Conservation (phyloP, 2,797 vertebrate genomes). For the Neostethus bicornis region DNA sequence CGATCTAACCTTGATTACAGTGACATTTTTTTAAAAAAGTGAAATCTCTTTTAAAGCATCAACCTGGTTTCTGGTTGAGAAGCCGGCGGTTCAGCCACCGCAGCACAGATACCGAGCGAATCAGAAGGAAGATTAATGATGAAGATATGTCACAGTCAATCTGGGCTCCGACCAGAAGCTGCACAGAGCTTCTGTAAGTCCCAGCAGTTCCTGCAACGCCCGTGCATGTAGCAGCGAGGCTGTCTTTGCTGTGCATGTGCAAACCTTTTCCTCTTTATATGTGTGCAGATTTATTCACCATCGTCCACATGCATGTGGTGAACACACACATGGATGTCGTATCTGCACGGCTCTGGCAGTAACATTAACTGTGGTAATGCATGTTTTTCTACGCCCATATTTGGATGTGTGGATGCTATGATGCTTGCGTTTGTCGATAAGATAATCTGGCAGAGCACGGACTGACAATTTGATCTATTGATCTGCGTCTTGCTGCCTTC, state of each 20-base stretch:
- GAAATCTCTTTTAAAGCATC: background rate
- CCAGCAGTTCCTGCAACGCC: constrained; percentile 18
- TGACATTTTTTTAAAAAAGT: background rate
- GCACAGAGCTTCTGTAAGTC: constrained; percentile 27
- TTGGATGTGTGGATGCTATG: constrained; percentile 45
- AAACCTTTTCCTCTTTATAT: constrained; percentile 29
- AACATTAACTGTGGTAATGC: constrained; percentile 23
- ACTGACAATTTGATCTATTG: constrained; percentile 79
- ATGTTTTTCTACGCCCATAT: constrained; percentile 13
- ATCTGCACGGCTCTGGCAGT: constrained; percentile 10
- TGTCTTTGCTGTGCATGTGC: constrained; percentile 21
- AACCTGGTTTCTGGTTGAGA: constrained; percentile 6
- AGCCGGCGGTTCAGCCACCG: constrained; percentile 13
- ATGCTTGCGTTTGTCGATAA: constrained; percentile 63
- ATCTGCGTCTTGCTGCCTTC: constrained; percentile 58
- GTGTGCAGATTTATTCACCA: constrained; percentile 4
- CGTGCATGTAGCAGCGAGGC: background rate
- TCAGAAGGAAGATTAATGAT: constrained; percentile 43
- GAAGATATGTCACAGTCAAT: constrained; percentile 49
- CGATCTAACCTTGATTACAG: too few relatives aligned
- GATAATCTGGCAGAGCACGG: constrained; percentile 66
- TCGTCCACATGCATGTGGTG: background rate
- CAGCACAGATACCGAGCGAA: constrained; percentile 38
- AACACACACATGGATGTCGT: background rate
- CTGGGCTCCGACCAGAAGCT: constrained; percentile 33